Base-by-base conservation (phyloP, 1,140 invertebrate species). In the Trachymyrmex septentrionalis region DNA sequence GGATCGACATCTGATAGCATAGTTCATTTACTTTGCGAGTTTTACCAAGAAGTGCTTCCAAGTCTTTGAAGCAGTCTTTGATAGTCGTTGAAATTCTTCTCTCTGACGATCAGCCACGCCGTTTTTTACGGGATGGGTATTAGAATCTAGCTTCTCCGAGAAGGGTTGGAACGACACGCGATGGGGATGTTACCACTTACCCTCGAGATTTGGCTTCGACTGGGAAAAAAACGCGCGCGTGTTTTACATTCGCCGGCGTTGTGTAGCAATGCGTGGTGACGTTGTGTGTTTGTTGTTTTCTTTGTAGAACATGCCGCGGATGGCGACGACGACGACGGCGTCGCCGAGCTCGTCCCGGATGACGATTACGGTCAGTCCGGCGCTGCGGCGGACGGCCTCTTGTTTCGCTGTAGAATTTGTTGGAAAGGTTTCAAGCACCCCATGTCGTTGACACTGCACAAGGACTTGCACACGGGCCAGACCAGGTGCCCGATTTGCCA, bases 401-500 rank as follows among this genome's bases (percentile, higher is more conserved):
- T 96, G 92, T 96, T 96, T 94, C 95, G 96, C 82, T 97, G 96
- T 95, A 96, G 96, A 90, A 94, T 96, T 91, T 97, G 97, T 94
- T 97, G 96, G 90, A 97, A 97, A 95, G 96, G 96, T 67, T 97
- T 98, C 93, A 97, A 97, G 88, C 97, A 97, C 90, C 97, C 97
- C 76, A 97, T 97, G 90, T 97, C 97, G 59, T 95, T 98, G 64
- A 96, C 97, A 77, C 96, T 97, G 9, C 97, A 98, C 92, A 97
- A 97, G 93, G 96, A 97, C 92, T 96, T 97, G 85, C 97, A 98
- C 93, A 97, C 97, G 72, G 97, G 97, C 53, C 97, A 97, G 94
- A 97, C 96, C 10, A 96, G 96, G 90, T 97, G 96, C 85, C 96
- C 96, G 34, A 96, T 96, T 86, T 97, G 96, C 87, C 95, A 96